Evolutionary conservation across 2,888 invertebrate species (phyloP).

Genomic region (Diarsia rubi): DNA sequence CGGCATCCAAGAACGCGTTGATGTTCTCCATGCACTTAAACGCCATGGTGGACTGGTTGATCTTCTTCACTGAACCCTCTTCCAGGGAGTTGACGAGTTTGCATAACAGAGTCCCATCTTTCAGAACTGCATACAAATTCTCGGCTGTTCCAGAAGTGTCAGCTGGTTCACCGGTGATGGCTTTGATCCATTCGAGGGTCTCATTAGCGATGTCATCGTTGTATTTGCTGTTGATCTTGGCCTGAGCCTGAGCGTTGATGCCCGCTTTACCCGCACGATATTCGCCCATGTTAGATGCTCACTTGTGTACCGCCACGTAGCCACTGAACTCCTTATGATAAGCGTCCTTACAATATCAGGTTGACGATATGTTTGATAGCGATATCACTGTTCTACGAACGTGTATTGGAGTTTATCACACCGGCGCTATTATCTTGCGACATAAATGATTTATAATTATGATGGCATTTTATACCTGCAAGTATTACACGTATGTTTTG

Average conservation of each 20-base stretch:
- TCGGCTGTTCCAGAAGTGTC: constrained; percentile 97
- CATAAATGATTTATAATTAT: constrained; percentile 78
- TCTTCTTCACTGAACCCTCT: constrained; percentile 97
- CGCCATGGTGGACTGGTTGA: constrained; percentile 97
- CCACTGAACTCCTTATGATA: constrained; percentile 87
- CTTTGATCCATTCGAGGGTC: constrained; percentile 97
- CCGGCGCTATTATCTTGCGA: constrained; percentile 73
- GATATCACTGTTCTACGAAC: constrained; percentile 81
- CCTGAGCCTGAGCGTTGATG: constrained; percentile 89
- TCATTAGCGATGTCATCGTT: constrained; percentile 98
- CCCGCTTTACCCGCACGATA: constrained; percentile 88
- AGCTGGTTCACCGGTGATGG: constrained; percentile 95
- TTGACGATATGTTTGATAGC: constrained; percentile 82
- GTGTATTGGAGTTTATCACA: constrained; percentile 74
- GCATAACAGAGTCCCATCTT: constrained; percentile 97
- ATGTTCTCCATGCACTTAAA: constrained; percentile 99
- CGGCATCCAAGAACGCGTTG: constrained; percentile 97
- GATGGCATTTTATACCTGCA: constrained; percentile 63
- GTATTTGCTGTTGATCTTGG: constrained; percentile 98
- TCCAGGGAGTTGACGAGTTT: constrained; percentile 96
- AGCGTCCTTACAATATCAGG: constrained; percentile 81
- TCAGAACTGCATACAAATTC: constrained; percentile 96
- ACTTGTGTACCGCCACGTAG: constrained; percentile 83
- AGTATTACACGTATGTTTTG: constrained; percentile 44
- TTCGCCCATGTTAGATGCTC: constrained; percentile 87